Base-by-base conservation (phyloP, 35 echinoderm and acorn worm species). In the Acanthaster planci region DNA sequence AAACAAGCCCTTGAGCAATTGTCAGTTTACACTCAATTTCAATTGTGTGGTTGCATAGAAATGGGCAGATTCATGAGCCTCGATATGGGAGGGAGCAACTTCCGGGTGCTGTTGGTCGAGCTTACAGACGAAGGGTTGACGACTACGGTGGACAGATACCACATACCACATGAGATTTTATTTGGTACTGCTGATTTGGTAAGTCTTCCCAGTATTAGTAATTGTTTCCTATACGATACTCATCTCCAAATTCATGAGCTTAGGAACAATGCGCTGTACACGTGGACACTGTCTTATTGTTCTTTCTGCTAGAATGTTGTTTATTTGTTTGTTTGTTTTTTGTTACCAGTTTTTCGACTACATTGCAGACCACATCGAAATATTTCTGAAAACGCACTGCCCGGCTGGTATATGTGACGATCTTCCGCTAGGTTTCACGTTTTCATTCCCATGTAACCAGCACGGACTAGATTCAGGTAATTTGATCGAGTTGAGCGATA, bases 41-140 rank as follows among this genome's bases (percentile, higher is more conserved):
- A 5, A n/a, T 31, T 7, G 2, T 1, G 7, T 9, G 22, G 26
- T 72, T 72, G 26, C 64, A 72, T 19, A 72, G 64, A 72, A 34
- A n/a, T n/a, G 64, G 64, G 64, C 10, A 72, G 1, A 7, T 72
- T 27, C 34, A 12, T 72, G 34, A 34, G 26, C 23, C 64, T 72
- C 0, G 64, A 72, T 34, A 72, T 72, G 64, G 64, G 64, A 72
- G 64, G 64, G 34, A 72, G 26, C 30, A 72, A 72, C 34, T 72
- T 72, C 30, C 64, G 64, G 14, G 64, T 72, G 21, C 30, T 72
- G 64, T 34, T 72, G 64, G 34, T 26, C 23, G 34, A 72, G 34
- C 34, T 35, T 34, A 72, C 64, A 7, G 29, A 30, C 30, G 8
- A 23, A 1, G 64, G 64, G 26, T 31, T 72, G 30, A 34, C 22